These are phyloP conservation scores for Ennomos erosarius DNA, from an alignment of 2,888 invertebrate genomes.

Conservation along the genomic window DNA sequence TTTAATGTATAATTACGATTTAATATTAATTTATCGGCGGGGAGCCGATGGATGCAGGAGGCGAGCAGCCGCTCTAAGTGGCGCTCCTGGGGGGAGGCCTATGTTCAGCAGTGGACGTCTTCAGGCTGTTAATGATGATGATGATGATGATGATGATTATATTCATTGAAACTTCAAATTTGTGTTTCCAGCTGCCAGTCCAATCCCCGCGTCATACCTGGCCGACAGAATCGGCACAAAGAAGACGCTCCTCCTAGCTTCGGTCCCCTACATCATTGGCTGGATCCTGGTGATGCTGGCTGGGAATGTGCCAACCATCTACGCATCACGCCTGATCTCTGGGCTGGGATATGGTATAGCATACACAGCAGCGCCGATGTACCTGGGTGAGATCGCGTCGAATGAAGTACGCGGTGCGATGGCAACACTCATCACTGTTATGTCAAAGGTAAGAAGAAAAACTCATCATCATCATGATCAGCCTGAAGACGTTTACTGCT, in stretches of 20 bases:
- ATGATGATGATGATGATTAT: too few species aligned
- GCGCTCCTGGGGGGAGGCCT: too few species aligned
- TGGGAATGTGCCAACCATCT: conserved; percentile 82
- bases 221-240: conserved; percentile 88
- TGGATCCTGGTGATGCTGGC: conserved; percentile 88
- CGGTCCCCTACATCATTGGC: conserved; percentile 86
- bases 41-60: too few species aligned
- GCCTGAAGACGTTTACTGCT: too few species aligned
- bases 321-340: conserved; percentile 85
- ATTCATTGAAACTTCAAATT: background rate
- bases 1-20: too few species aligned
- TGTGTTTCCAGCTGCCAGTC: conserved; percentile 82
- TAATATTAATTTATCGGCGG: too few species aligned
- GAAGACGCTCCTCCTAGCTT: conserved; percentile 84
- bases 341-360: conserved; percentile 87
- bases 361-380: conserved; percentile 87
- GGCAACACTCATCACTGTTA: conserved; percentile 85
- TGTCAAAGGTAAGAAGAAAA: conserved; percentile 82
- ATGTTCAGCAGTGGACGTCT: too few species aligned
- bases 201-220: conserved; percentile 86
- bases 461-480: too few species aligned
- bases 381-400: conserved; percentile 86
- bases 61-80: too few species aligned
- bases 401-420: conserved; percentile 85
- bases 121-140: too few species aligned